A percentile compares a stretch with the other conserved stretches of the same genome.
These are phyloP conservation scores for Pionites leucogaster DNA, from an alignment of 2,113 vertebrate genomes.

Conservation along the genomic window DNA sequence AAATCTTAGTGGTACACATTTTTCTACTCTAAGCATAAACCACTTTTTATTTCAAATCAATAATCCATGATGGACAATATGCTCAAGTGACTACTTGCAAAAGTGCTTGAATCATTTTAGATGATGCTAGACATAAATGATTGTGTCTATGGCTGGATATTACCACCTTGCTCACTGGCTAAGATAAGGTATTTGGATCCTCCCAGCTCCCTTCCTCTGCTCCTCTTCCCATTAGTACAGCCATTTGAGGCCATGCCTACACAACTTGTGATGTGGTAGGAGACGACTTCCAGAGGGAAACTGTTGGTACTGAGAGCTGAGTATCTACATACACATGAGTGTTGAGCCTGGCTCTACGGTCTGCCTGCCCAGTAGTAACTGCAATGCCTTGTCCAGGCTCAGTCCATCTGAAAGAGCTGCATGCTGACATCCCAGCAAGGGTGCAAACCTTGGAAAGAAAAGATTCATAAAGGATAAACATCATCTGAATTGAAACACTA, in stretches of 20 bases:
- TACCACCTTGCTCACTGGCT: accelerated
- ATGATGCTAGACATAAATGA: neutral
- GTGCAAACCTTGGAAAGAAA: neutral
- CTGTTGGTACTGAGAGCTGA: neutral
- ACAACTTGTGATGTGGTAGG: accelerated
- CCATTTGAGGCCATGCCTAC: neutral
- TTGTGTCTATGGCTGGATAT: neutral
- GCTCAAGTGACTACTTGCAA: neutral
- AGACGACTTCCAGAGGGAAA: neutral
- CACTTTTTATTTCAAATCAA: neutral
- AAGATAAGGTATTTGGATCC: neutral
- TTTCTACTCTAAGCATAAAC: neutral
- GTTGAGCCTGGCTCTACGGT: neutral
- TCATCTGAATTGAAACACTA: neutral
- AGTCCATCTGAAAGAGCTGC: neutral
- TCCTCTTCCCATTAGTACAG: neutral
- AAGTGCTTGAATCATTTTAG: neutral
- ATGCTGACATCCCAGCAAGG: neutral
- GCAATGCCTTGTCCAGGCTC: neutral
- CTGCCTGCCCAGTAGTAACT: accelerated
- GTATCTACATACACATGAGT: accelerated
- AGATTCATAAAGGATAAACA: neutral
- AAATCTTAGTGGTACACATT: neutral
- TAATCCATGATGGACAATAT: neutral
- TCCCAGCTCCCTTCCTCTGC: neutral